Evolutionary conservation across 1,140 invertebrate genomes (phyloP).

Genomic region (Neodiprion fabricii): DNA sequence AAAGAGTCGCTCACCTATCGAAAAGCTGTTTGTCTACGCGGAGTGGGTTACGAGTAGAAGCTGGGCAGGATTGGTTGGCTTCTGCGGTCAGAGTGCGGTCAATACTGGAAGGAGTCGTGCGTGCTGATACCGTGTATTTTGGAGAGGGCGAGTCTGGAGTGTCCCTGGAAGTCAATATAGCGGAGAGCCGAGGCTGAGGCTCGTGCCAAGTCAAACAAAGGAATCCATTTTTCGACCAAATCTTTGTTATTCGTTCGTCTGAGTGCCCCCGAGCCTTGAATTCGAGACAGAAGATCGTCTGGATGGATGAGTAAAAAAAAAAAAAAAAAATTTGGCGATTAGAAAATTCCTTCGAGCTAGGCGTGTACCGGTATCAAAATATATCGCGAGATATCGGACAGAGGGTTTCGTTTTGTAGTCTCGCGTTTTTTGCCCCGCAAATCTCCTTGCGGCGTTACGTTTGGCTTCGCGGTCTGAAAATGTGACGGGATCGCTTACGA

Average conservation of each 20-base stretch:
- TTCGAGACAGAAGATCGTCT: no score
- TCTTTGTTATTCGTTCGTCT: conserved; percentile 11
- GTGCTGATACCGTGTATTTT: conserved; percentile 52
- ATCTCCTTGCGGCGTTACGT: no score
- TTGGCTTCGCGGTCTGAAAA: neutral
- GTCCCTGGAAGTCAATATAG: conserved; percentile 1
- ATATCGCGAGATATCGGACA: no score
- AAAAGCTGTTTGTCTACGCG: neutral
- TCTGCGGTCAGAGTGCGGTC: conserved; percentile 30
- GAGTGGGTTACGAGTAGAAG: neutral
- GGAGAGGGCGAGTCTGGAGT: conserved; percentile 45
- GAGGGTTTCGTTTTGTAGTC: no score
- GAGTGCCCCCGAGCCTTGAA: neutral
- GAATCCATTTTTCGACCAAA: neutral
- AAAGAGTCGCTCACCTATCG: no score
- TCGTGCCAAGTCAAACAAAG: conserved; percentile 17
- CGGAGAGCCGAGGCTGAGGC: conserved; percentile 28
- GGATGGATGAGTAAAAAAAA: neutral
- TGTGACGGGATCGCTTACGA: neutral
- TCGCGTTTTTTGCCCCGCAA: no score
- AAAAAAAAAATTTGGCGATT: neutral
- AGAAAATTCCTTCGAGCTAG: no score
- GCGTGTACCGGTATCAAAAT: no score
- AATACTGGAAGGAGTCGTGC: conserved; percentile 40
- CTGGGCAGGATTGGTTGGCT: conserved; percentile 12